Percentiles rank a stretch among this genome's conserved stretches.
These are phyloP conservation scores for Gymnocypris eckloni DNA, from an alignment of 2,797 vertebrate species.

Conservation along the genomic window DNA sequence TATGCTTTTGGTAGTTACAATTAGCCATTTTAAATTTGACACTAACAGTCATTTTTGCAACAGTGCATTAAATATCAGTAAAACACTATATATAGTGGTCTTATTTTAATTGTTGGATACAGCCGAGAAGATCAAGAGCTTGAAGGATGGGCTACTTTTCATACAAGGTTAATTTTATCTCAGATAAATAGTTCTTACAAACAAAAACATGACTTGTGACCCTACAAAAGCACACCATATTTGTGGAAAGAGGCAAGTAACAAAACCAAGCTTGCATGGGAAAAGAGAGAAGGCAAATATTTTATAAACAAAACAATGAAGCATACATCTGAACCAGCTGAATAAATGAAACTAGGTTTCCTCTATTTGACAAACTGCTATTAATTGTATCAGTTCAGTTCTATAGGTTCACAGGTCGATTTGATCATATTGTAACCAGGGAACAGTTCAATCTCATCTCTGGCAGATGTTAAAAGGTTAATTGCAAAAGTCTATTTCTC, in stretches of 20 bases:
- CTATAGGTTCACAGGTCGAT: conserved; percentile 27
- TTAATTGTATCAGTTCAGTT: background rate
- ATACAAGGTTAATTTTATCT: background rate
- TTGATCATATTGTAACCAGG: conserved; percentile 50
- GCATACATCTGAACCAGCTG: background rate
- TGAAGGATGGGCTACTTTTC: background rate
- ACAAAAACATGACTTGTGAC: background rate
- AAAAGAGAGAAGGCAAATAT: background rate
- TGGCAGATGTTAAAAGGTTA: conserved; percentile 79
- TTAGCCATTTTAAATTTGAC: background rate
- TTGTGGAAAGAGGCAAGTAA: background rate
- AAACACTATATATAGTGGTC: background rate
- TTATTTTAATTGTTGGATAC: background rate
- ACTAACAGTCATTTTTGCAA: background rate
- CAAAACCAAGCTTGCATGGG: background rate
- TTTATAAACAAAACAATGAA: background rate
- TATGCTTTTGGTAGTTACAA: background rate
- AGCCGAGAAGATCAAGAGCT: background rate
- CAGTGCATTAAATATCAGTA: background rate
- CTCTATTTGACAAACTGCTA: background rate
- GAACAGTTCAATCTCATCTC: conserved; percentile 40
- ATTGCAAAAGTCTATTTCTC: conserved; percentile 84
- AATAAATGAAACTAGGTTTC: background rate
- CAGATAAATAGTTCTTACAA: background rate
- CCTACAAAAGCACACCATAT: background rate